These are phyloP conservation scores for Drosophila equinoxialis DNA, from an alignment of 1,140 invertebrate genomes.

Conservation along the genomic window DNA sequence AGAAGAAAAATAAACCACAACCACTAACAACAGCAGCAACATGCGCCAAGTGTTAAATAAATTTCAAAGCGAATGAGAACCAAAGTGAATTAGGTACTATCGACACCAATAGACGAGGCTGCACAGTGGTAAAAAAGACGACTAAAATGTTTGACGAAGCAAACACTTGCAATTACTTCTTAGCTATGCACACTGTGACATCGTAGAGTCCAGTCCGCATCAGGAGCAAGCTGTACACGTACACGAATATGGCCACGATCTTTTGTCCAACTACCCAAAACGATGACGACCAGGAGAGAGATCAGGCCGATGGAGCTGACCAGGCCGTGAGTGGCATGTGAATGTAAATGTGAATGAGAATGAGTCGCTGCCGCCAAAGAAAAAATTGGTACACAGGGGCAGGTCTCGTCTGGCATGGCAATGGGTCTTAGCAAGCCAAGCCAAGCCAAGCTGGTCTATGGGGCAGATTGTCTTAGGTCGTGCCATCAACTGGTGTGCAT, in stretches of 20 bases:
- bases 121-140: slow-evolving; percentile 6
- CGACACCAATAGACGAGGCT: no score
- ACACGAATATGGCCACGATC: slow-evolving; percentile 1
- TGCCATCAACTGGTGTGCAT: slow-evolving; percentile 67
- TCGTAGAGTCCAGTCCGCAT: background rate
- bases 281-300: no score
- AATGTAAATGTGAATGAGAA: slow-evolving; percentile 73
- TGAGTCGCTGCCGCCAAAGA: slow-evolving; percentile 43
- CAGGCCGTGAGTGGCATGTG: slow-evolving; percentile 69
- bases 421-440: no score
- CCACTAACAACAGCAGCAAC: slow-evolving; percentile 9
- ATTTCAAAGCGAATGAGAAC: slow-evolving; percentile 19
- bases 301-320: background rate
- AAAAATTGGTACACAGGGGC: slow-evolving; percentile 41
- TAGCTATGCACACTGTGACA: no score
- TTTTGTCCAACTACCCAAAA: background rate
- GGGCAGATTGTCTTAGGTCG: slow-evolving; percentile 77
- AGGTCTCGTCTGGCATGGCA: slow-evolving; percentile 10
- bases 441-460: slow-evolving; percentile 2
- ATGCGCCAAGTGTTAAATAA: slow-evolving; percentile 66
- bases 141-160: background rate
- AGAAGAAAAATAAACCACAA: no score
- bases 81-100: slow-evolving; percentile 26
- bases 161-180: no score
- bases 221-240: background rate